These are phyloP conservation scores for Pseudanteris insignis DNA, from an alignment of 2,888 invertebrate species.

Conservation along the genomic window DNA sequence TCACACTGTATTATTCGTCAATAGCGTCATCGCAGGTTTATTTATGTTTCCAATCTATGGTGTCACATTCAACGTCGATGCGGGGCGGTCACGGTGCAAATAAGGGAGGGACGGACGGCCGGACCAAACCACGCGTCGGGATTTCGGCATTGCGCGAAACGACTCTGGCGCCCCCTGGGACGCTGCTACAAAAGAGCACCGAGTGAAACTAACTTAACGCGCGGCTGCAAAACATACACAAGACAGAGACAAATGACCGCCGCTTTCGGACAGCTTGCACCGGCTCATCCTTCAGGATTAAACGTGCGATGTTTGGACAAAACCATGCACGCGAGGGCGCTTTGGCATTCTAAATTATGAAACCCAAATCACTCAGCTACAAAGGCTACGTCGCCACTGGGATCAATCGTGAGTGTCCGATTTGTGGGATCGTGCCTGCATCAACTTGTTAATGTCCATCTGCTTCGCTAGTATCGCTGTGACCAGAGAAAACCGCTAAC, in stretches of 20 bases:
- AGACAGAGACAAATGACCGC: conserved; percentile 52
- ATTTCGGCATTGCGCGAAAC: conserved; percentile 45
- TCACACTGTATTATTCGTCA: background rate
- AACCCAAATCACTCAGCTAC: conserved; percentile 11
- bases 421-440: conserved; percentile 5
- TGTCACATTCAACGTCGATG: conserved; percentile 22
- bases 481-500: too few species aligned
- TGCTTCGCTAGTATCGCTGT: too few species aligned
- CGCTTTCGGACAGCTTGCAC: conserved; percentile 45
- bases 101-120: conserved; percentile 49
- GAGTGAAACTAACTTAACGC: conserved; percentile 45
- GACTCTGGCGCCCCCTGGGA: conserved; percentile 50
- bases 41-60: conserved; percentile 7
- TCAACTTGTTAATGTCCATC: conserved; percentile 1
- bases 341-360: conserved; percentile 12
- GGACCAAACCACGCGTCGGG: conserved; percentile 44
- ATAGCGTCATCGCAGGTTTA: background rate
- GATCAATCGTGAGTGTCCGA: conserved; percentile 8
- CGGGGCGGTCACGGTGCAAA: conserved; percentile 53
- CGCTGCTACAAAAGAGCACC: conserved; percentile 50
- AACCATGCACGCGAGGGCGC: conserved; percentile 26
- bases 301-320: conserved; percentile 50
- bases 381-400: background rate
- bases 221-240: conserved; percentile 37
- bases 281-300: conserved; percentile 58